Evolutionary conservation across 2,113 vertebrate genomes (phyloP).

Genomic region (Brachionichthys hirsutus): DNA sequence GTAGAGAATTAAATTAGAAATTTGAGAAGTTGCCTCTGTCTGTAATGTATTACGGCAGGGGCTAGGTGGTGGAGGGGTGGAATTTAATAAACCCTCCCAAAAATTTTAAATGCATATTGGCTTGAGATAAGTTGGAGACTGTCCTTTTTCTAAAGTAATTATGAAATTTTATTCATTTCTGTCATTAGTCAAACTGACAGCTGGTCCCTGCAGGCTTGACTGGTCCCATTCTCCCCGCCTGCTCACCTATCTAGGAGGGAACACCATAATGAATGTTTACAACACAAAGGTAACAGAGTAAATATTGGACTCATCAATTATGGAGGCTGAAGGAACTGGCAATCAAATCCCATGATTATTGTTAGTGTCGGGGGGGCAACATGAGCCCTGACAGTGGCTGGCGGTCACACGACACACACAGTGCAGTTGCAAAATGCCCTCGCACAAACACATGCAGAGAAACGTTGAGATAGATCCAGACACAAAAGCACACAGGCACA

Average conservation of each 20-base stretch:
- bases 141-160: conserved; percentile 84
- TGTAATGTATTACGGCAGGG: conserved; percentile 75
- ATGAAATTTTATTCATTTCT: conserved; percentile 85
- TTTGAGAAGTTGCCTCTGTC: conserved; percentile 81
- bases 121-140: conserved; percentile 79
- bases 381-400: conserved; percentile 60
- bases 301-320: conserved; percentile 96
- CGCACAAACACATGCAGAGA: not conserved
- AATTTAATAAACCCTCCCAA: conserved; percentile 82
- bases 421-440: not conserved
- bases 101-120: conserved; percentile 83
- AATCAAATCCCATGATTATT: conserved; percentile 88
- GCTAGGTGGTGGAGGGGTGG: conserved; percentile 53
- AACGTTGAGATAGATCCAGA: not conserved
- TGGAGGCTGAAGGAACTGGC: conserved; percentile 82
- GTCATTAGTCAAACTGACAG: conserved; percentile 87
- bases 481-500: not conserved
- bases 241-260: conserved; percentile 84
- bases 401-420: conserved; percentile 41
- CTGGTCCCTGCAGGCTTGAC: conserved; percentile 85
- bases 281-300: conserved; percentile 89
- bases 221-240: conserved; percentile 76
- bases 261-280: conserved; percentile 90
- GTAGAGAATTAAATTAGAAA: conserved; percentile 83
- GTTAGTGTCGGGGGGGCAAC: conserved; percentile 71